A percentile compares a stretch with the other conserved stretches of the same genome.
Conservation (phyloP, 1,140 invertebrate species). For the Cardiocondyla obscurior region DNA sequence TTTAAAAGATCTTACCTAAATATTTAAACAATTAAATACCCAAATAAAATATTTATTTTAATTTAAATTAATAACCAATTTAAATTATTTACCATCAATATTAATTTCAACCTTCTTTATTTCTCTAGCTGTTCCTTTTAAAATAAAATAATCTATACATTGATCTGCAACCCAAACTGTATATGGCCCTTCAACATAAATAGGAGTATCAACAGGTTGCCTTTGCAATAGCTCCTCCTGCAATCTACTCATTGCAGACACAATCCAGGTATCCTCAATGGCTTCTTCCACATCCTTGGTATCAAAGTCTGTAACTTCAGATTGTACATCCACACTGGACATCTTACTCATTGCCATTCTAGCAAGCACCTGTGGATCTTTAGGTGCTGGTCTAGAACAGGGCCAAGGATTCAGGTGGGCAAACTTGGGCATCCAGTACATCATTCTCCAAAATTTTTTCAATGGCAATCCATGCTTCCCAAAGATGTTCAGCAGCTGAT, state of each 20-base stretch:
- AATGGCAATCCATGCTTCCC: conserved; percentile 91
- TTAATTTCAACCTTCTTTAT: conserved; percentile 78
- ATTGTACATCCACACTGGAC: conserved; percentile 92
- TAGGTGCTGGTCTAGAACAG: conserved; percentile 90
- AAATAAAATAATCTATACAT: conserved; percentile 93
- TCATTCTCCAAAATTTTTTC: conserved; percentile 94
- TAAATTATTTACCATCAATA: conserved; percentile 86
- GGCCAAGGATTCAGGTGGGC: conserved; percentile 95
- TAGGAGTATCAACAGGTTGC: conserved; percentile 87
- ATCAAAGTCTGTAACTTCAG: conserved; percentile 87
- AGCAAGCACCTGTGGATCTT: conserved; percentile 92
- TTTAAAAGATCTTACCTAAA: conserved; percentile 17
- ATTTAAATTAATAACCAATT: background rate
- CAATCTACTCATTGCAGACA: conserved; percentile 92
- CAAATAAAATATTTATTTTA: background rate
- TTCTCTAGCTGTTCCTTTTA: conserved; percentile 87
- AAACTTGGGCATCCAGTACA: conserved; percentile 99
- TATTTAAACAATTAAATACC: background rate
- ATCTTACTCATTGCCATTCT: conserved; percentile 94
- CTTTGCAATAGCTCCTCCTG: conserved; percentile 91
- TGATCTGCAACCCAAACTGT: conserved; percentile 91
- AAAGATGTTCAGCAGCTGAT: conserved; percentile 93
- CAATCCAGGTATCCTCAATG: conserved; percentile 96
- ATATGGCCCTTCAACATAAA: conserved; percentile 95
- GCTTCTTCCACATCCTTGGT: conserved; percentile 89